phyloP scores from a whole-genome alignment of 30 jellyfish, hydroid and myxozoan genomes.

The Aurelia sp. region DNA sequence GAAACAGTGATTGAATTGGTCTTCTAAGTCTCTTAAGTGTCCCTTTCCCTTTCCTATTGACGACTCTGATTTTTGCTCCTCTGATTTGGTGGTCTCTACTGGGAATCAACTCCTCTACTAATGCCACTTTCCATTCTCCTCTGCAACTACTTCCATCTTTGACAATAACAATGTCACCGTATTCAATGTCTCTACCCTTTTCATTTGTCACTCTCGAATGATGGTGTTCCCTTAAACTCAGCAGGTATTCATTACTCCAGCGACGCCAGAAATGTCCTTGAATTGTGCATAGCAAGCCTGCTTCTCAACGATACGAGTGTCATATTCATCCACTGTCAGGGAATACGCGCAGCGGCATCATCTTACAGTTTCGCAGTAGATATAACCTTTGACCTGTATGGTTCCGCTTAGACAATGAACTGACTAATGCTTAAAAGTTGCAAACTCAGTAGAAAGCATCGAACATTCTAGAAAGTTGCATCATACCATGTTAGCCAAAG shows the following conservation, averaged over 20 bases:
- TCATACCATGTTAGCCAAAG: no score
- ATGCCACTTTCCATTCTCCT: constrained; percentile 44
- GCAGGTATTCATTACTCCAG: constrained; percentile 33
- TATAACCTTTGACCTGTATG: no score
- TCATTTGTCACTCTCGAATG: constrained; percentile 12
- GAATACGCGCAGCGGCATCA: no score
- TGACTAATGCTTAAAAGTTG: no score
- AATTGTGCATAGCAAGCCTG: background rate
- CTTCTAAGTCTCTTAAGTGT: constrained; percentile 15
- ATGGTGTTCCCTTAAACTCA: constrained; percentile 41
- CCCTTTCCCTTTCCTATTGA: constrained; percentile 29
- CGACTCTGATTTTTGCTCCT: constrained; percentile 29
- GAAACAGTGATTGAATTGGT: constrained; percentile 22
- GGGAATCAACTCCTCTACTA: constrained; percentile 11
- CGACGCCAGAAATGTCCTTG: constrained; percentile 16
- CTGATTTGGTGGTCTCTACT: constrained; percentile 15
- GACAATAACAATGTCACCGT: constrained; percentile 28
- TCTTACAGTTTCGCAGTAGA: no score
- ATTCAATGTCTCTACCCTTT: background rate
- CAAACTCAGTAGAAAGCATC: no score
- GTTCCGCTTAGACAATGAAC: no score
- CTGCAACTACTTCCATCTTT: constrained; percentile 1
- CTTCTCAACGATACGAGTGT: no score
- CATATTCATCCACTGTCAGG: no score
- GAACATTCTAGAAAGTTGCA: no score